Evolutionary conservation across 2,888 invertebrate species (phyloP).

Genomic region (Elmis aenea): DNA sequence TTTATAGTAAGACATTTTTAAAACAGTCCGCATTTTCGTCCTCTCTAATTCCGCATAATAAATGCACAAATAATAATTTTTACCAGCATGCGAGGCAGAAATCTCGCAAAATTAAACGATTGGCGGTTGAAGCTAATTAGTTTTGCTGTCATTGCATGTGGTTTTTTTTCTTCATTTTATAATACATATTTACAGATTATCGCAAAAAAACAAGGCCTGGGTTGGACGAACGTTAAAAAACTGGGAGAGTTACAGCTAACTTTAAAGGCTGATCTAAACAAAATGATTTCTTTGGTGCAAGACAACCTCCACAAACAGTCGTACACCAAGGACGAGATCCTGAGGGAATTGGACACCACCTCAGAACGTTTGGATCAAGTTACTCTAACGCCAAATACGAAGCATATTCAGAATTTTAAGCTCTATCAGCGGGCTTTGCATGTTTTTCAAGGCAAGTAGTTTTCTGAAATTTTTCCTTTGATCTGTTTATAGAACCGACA

Average conservation of each 20-base stretch:
- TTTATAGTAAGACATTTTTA: too few species aligned
- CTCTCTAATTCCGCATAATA: too few species aligned
- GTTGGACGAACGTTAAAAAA: slow-evolving; percentile 61
- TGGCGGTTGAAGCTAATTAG: too few species aligned
- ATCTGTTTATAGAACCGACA: too few species aligned
- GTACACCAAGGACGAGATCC: slow-evolving; percentile 67
- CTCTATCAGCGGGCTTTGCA: slow-evolving; percentile 83
- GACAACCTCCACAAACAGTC: slow-evolving; percentile 58
- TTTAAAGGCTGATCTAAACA: slow-evolving; percentile 57
- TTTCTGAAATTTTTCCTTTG: too few species aligned
- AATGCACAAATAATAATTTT: too few species aligned
- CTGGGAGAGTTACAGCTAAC: slow-evolving; percentile 71
- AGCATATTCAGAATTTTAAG: slow-evolving; percentile 62
- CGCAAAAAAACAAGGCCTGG: slow-evolving; percentile 55
- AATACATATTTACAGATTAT: slow-evolving; percentile 51
- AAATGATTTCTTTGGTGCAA: slow-evolving; percentile 66
- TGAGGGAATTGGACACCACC: slow-evolving; percentile 54
- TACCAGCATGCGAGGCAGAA: too few species aligned
- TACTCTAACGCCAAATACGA: slow-evolving; percentile 62
- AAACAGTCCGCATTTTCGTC: too few species aligned
- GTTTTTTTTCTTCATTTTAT: slow-evolving; percentile 5
- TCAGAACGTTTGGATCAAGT: slow-evolving; percentile 60
- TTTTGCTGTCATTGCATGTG: neutral
- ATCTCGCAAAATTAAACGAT: too few species aligned
- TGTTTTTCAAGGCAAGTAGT: slow-evolving; percentile 73